Percentiles rank a stretch among this genome's conserved stretches.
Evolutionary conservation across 1,140 invertebrate species (phyloP).

Genomic region (Pygmarrhopalites habei): DNA sequence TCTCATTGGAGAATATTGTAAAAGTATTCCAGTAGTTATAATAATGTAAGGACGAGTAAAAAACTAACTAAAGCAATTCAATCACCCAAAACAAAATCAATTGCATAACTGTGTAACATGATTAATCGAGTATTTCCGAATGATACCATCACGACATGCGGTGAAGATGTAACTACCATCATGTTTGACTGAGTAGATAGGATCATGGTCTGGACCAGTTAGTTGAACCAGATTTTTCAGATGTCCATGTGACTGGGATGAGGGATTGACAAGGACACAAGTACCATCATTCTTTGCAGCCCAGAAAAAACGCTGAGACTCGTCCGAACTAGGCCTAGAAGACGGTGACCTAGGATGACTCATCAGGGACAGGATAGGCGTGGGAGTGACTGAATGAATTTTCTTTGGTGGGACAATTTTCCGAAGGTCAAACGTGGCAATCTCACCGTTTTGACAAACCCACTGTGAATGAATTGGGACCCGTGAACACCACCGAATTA

Average conservation of each 20-base stretch:
- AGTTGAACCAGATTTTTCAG: constrained; percentile 47
- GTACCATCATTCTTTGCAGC: constrained; percentile 33
- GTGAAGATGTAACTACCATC: constrained; percentile 52
- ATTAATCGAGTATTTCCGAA: constrained; percentile 50
- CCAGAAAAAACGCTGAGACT: constrained; percentile 31
- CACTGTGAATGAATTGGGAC: constrained; percentile 44
- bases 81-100: background rate
- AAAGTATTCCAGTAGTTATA: too few species aligned
- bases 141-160: constrained; percentile 50
- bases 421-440: constrained; percentile 39
- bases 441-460: constrained; percentile 51
- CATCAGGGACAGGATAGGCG: constrained; percentile 32
- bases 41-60: too few species aligned
- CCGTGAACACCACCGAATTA: constrained; percentile 47
- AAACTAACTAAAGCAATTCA: too few species aligned
- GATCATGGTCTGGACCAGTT: constrained; percentile 63
- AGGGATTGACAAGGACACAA: constrained; percentile 26
- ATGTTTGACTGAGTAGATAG: constrained; percentile 51
- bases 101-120: constrained; percentile 17
- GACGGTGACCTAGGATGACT: constrained; percentile 30
- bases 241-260: background rate
- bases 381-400: constrained; percentile 20
- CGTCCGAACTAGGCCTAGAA: constrained; percentile 26
- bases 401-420: constrained; percentile 21
- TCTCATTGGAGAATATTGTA: too few species aligned